Base-by-base conservation (phyloP, 2,888 invertebrate species). In the Lepidochitona cinerea region DNA sequence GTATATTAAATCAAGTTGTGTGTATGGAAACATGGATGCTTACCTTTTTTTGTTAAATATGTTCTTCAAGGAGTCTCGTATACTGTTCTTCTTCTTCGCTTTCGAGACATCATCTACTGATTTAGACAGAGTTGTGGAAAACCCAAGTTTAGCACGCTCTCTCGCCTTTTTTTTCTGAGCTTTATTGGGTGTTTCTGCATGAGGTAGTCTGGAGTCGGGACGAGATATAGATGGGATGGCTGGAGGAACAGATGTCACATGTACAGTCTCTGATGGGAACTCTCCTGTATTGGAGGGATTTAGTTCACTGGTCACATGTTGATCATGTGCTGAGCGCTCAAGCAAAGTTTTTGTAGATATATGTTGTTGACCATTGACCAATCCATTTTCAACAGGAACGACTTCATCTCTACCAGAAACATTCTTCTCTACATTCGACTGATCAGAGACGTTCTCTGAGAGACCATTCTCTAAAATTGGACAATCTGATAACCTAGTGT, bases 21-120 rank as follows among this genome's bases (percentile, higher is more conserved):
- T 41, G 18, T 41, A 41, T 41, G 18, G 9, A 41, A 12, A 18
- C 41, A 7, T 59, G 26, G 23, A 59, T 59, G 81, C 84, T 82
- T 85, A 90, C 91, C 88, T 90, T 83, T 89, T 90, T 77, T 88
- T 89, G 71, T 88, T 84, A 76, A 90, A 89, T 49, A 91, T 87
- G 75, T 87, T 89, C 75, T 89, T 89, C 36, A 91, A 76, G 12
- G 90, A 89, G 29, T 87, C 86, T 72, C 88, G 86, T 72, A 91
- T 81, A 12, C 87, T 84, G 37, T 79, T 81, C 71, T 84, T 85
- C 74, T 82, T 83, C 53, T 82, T 78, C 35, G 77, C 78, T n/a
- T 41, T 53, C 33, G 70, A 71, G 3, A 32, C 49, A 66, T 59
- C 53, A 29, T 64, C 37, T 6, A 52, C 53, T 12, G 35, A 53